Base-by-base conservation (phyloP, 2,113 vertebrate genomes). In the Ibidorhyncha struthersii region DNA sequence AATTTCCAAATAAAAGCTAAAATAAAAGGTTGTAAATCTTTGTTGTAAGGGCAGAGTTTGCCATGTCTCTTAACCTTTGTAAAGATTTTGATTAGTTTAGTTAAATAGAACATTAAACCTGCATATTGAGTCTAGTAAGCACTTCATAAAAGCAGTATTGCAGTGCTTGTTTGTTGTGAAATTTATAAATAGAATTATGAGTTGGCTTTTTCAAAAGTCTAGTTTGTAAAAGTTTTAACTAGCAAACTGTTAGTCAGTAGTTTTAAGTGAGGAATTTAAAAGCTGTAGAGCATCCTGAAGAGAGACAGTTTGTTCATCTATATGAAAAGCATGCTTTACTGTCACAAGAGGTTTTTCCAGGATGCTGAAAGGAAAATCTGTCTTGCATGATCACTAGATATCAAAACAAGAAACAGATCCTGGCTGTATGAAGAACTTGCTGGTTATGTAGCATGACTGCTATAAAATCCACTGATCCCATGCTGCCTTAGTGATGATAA, bases 371-470 rank as follows among this genome's bases (percentile, higher is more conserved):
- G 43, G 32, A 40, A 21, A 55, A 18, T 2, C 4, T 70, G 36
- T 7, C 45, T 20, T 40, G 30, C 7, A 11, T 49, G 74, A 14
- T 62, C 7, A 16, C 55, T 38, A 7, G 43, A 3, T 5, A 22
- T 0, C 50, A 34, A 76, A 53, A 3, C 3, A 52, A 53, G 10
- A 18, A 19, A 9, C 34, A 22, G 36, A 11, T 47, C 40, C 16
- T 69, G 91, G 10, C 23, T 61, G 43, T 18, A 7, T 6, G 19
- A 23, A 34, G 21, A 77, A 9, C 52, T 80, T 2, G 2, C 29
- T 17, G 14, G 22, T 16, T 50, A 1, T 3, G 10, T 4, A 14
- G 29, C 9, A 2, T 15, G 22, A 8, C 25, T 63, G 34, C 6
- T 50, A 4, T 0, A 16, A 55, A 10, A 40, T 21, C 50, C 6